These are phyloP conservation scores for Apamea monoglypha DNA, from an alignment of 2,888 invertebrate genomes.

Conservation along the genomic window DNA sequence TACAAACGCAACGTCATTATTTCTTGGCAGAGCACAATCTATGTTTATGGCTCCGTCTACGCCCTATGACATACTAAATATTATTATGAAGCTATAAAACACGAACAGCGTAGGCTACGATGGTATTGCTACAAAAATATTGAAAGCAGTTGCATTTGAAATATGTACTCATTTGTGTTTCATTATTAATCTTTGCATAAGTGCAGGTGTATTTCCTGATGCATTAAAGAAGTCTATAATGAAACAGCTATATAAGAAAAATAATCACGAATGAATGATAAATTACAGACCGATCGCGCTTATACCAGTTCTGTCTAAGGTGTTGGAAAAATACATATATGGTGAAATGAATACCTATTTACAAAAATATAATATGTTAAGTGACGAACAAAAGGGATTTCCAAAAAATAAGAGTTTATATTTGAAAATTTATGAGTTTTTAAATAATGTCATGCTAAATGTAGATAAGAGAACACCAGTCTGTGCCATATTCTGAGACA, in stretches of 20 bases:
- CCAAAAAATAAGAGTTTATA: background rate
- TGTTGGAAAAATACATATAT: no score
- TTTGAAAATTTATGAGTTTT: background rate
- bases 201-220: no score
- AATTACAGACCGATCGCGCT: background rate
- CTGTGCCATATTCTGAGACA: no score
- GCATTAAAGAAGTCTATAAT: no score
- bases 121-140: background rate
- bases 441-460: conserved; percentile 2
- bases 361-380: background rate
- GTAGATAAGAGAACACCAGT: background rate
- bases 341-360: background rate
- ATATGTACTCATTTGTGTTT: background rate
- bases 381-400: no score
- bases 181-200: no score
- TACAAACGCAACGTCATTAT: no score
- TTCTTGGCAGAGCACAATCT: no score
- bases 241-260: background rate
- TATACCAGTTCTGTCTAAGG: no score
- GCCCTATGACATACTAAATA: background rate
- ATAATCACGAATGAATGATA: background rate
- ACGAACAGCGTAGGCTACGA: background rate
- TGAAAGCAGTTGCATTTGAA: background rate
- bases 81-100: background rate
- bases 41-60: no score